These are phyloP conservation scores for Xenopus laevis DNA, from an alignment of 2,113 vertebrate species.

Conservation along the genomic window DNA sequence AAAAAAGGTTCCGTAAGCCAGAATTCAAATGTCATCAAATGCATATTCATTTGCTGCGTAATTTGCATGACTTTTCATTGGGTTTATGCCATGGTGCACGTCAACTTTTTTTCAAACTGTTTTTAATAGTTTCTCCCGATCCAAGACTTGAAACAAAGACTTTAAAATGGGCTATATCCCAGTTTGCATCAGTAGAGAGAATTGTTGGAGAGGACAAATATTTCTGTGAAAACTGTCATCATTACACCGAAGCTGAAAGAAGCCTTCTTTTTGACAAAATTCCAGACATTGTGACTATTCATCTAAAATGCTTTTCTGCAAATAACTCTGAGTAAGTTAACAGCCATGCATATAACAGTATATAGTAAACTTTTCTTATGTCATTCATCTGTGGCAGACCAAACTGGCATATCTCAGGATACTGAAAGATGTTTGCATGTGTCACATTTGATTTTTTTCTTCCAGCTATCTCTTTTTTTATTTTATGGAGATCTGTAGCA, in stretches of 20 bases:
- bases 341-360: neutral
- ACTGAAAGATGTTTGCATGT: no score
- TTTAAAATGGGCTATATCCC: slow-evolving; percentile 91
- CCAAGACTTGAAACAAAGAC: slow-evolving; percentile 91
- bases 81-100: no score
- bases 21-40: no score
- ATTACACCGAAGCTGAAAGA: slow-evolving; percentile 94
- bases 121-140: slow-evolving; percentile 85
- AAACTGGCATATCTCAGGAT: no score
- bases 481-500: no score
- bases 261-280: slow-evolving; percentile 96
- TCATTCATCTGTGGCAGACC: no score
- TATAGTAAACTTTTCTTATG: neutral
- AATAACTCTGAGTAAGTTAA: slow-evolving; percentile 84
- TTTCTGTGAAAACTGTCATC: slow-evolving; percentile 94
- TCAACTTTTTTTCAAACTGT: no score
- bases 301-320: slow-evolving; percentile 96
- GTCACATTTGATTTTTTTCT: no score
- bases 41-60: no score
- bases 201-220: slow-evolving; percentile 97
- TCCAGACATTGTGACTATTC: slow-evolving; percentile 92
- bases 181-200: slow-evolving; percentile 96
- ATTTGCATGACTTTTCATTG: no score
- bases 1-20: no score
- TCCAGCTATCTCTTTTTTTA: no score